These are phyloP conservation scores for Batillaria attramentaria DNA, from an alignment of 1,140 invertebrate species.

Conservation along the genomic window DNA sequence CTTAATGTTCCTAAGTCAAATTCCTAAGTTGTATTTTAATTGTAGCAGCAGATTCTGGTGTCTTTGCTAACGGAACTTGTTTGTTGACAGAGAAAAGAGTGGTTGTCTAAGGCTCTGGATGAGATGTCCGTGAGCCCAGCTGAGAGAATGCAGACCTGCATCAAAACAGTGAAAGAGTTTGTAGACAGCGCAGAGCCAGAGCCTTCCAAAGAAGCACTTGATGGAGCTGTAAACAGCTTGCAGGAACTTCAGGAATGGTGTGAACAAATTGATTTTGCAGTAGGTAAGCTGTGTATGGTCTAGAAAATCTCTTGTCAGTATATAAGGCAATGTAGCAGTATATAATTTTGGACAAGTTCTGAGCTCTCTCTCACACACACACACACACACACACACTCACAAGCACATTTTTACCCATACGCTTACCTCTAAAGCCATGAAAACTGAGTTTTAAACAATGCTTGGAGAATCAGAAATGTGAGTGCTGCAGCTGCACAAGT, in stretches of 20 bases:
- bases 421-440: neutral
- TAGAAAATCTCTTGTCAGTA: neutral
- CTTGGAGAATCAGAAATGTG: neutral
- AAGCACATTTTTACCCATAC: neutral
- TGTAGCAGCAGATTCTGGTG: neutral
- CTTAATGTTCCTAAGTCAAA: neutral
- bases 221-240: constrained; percentile 75
- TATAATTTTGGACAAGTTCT: neutral
- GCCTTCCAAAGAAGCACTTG: constrained; percentile 73
- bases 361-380: neutral
- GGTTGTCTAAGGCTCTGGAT: constrained; percentile 80
- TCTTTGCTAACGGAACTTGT: constrained; percentile 20
- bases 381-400: constrained; percentile 10
- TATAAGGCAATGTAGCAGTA: neutral
- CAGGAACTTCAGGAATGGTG: constrained; percentile 78
- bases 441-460: neutral
- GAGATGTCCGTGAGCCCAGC: constrained; percentile 79
- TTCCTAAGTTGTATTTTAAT: neutral
- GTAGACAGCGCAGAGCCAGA: constrained; percentile 66
- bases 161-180: constrained; percentile 75
- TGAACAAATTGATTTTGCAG: constrained; percentile 82
- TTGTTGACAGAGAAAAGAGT: constrained; percentile 78
- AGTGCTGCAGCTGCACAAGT: neutral
- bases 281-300: constrained; percentile 73
- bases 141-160: constrained; percentile 77